Evolutionary conservation across 2,797 vertebrate genomes (phyloP).

Genomic region (Scleropages formosus): DNA sequence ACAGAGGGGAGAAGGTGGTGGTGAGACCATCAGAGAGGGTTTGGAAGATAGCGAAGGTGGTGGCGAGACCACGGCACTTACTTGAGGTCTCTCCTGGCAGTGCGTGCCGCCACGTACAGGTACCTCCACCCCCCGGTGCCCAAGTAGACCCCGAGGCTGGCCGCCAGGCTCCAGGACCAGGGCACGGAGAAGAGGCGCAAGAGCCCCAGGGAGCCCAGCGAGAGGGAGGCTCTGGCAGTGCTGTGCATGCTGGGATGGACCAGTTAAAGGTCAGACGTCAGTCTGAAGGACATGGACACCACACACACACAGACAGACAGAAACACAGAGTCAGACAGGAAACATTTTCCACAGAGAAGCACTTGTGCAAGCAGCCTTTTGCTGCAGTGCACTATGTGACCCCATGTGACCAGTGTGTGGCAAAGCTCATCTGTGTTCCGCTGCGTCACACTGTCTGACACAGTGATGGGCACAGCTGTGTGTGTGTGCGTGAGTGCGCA

Average conservation of each 20-base stretch:
- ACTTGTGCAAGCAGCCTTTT: too few species aligned
- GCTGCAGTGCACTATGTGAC: neutral
- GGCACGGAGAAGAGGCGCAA: slow-evolving; percentile 58
- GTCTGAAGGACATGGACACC: neutral
- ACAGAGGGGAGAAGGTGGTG: neutral
- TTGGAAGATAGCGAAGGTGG: neutral
- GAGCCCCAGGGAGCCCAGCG: slow-evolving; percentile 61
- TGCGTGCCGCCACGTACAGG: slow-evolving; percentile 66
- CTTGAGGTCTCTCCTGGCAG: slow-evolving; percentile 75
- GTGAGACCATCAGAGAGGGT: neutral
- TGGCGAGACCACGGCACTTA: slow-evolving; percentile 56
- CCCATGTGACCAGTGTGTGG: neutral
- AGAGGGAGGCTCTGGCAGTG: slow-evolving; percentile 28
- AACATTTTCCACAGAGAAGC: neutral
- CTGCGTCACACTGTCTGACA: too few species aligned
- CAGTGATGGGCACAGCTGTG: too few species aligned
- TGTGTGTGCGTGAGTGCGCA: too few species aligned
- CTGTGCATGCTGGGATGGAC: slow-evolving; percentile 58
- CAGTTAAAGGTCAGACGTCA: slow-evolving; percentile 16
- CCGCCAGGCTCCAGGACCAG: slow-evolving; percentile 69
- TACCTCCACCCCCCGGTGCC: slow-evolving; percentile 69
- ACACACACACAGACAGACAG: too few species aligned
- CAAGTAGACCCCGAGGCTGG: slow-evolving; percentile 64
- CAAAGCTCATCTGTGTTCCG: neutral
- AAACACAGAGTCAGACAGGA: too few species aligned